Base-by-base conservation (phyloP, 2,797 vertebrate genomes). In the Anguilla megastoma region DNA sequence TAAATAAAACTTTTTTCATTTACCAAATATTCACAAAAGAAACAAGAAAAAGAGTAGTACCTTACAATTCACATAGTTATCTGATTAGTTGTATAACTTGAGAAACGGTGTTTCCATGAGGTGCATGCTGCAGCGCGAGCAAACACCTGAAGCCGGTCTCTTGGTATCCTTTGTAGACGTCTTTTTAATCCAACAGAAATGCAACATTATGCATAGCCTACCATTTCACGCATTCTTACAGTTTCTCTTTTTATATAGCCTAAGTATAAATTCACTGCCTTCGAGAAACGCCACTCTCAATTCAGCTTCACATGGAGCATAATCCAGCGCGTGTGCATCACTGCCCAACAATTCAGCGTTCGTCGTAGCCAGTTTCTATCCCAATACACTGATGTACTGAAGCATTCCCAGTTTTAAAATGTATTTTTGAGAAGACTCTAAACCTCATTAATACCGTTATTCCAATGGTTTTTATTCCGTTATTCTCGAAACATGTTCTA, bases 61-160 rank as follows among this genome's bases (percentile, higher is more conserved):
- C 93, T 92, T 89, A 88, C 66, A 87, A 60, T 88, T 90, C 9
- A 2, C 45, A 79, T 84, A 80, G 54, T 86, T 90, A 14, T 56
- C 45, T n/a, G 41, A 24, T 24, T 86, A 86, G 3, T 86, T 86
- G 91, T 89, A 92, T 92, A 95, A 95, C 94, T 95, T 95, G 92
- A 88, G 45, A 52, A 93, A 89, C 91, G 84, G 87, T 24, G 27
- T 80, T 41, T 90, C 21, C n/a, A 82, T 85, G 92, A 90, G 50
- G 91, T 92, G 91, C 92, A 91, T 88, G 92, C 89, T 89, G 89
- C 79, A 90, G 86, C 88, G 90, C 87, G 88, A 86, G 76, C 24
- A 21, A 90, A 90, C 93, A 95, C 92, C 94, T 94, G 69, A 92
- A 90, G 90, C n/a, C 86, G 92, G 58, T 85, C 85, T 85, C 89